Conservation (phyloP, 2,888 invertebrate species). For the Lithophane leautieri region DNA sequence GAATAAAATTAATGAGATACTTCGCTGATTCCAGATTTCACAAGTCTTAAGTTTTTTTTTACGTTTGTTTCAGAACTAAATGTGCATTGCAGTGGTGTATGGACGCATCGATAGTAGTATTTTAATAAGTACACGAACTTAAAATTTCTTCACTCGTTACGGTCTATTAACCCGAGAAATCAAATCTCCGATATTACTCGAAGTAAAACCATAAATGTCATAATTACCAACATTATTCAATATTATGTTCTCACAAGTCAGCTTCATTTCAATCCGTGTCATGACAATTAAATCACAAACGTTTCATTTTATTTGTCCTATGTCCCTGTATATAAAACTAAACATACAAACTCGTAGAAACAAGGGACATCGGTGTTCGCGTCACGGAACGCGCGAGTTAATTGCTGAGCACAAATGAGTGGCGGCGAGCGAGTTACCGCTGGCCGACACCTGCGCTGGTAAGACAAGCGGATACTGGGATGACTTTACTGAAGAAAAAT, state of each 20-base stretch:
- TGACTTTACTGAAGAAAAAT: neutral
- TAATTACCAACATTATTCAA: neutral
- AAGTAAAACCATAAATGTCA: neutral
- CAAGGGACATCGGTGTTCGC: slow-evolving; percentile 67
- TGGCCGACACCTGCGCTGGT: slow-evolving; percentile 79
- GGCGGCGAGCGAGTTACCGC: slow-evolving; percentile 75
- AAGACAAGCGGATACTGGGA: slow-evolving; percentile 64
- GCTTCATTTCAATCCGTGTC: neutral
- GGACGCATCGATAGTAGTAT: neutral
- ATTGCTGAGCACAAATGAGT: slow-evolving; percentile 88
- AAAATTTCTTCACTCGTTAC: neutral
- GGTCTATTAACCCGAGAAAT: neutral
- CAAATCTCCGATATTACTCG: neutral
- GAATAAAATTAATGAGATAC: neutral
- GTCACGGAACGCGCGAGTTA: slow-evolving; percentile 84
- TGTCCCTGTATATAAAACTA: slow-evolving; percentile 13
- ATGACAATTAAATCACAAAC: neutral
- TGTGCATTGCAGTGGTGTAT: neutral
- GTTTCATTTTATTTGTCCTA: neutral
- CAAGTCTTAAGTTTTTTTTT: neutral
- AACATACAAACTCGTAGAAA: slow-evolving; percentile 25
- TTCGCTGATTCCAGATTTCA: neutral
- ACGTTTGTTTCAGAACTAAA: neutral
- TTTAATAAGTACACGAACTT: neutral
- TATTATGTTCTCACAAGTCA: neutral